Base-by-base conservation (phyloP, 1,140 invertebrate genomes). In the Bombus sylvicola region DNA sequence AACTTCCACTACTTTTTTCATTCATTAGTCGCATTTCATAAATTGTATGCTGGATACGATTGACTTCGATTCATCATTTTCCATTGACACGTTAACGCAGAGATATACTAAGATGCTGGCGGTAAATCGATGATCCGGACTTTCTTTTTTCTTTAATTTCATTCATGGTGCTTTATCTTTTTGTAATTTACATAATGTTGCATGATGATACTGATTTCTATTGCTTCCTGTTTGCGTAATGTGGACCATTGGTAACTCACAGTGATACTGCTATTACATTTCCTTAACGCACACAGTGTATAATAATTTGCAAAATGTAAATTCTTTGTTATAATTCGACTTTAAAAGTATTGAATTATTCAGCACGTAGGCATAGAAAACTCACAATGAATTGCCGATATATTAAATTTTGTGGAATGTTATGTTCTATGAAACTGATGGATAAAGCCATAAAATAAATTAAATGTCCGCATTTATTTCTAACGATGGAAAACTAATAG, bases 1-100 rank as follows among this genome's bases (percentile, higher is more conserved):
- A 83, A 83, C 82, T 83, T 68, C 28, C 22, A 83, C 39, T 9
- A 59, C 64, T 83, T 77, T 83, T 83, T 83, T 78, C 64, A 31
- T 77, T 53, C 43, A 68, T 69, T 66, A 66, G 43, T 83, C 74
- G 62, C 73, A 34, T 83, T 83, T 77, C 34, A 39, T 34, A 28
- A n/a, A 39, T 64, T 57, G 39, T 15, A 34, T 31, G 13, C 13
- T 15, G 28, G 13, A 34, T 39, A 66, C 25, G 25, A 10, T 37
- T 43, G 12, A 12, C 34, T n/a, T 41, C 53, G 34, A 41, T 47
- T 53, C 31, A 53, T 77, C 18, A n/a, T 18, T 62, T 41, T 22
- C 28, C 28, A n/a, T 77, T 62, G 75, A 62, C 34, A 59, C 25
- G 28, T 62, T 41, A 57, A 37, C 3, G 5, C 57, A n/a, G 25